Base-by-base conservation (phyloP, 2,113 vertebrate species). In the Silurus meridionalis region DNA sequence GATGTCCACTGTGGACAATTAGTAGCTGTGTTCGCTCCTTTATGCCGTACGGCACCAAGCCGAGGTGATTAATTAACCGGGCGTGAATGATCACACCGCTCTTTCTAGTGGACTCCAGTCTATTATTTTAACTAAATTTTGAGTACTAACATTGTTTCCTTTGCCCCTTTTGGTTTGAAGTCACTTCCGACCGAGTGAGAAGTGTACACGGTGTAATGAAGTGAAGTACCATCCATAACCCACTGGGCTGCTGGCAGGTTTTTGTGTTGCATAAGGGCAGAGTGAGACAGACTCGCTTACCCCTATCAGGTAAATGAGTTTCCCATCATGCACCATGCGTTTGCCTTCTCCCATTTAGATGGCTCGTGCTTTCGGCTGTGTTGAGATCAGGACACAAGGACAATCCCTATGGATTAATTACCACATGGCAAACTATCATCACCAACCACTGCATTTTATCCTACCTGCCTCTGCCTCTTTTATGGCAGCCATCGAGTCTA, bases 51-150 rank as follows among this genome's bases (percentile, higher is more conserved):
- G 84, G 84, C 84, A 80, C 88, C 58, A 83, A 83, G 83, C 83
- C 60, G 55, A 21, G 58, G 67, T 90, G 89, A 92, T 92, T 92
- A 91, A 92, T 92, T 91, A 90, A 72, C 61, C 25, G 11, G 82
- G 84, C 82, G 84, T 75, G 83, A 90, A 90, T 83, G 79, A 88
- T 87, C 23, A 19, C 8, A 28, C 69, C 15, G 28, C 67, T 72
- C 21, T 89, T 77, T 50, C 78, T 85, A 83, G 75, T 77, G 80
- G 58, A 63, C 86, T 69, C 74, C 37, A 23, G n/a, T 86, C 74
- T 78, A 82, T 66, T 85, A 75, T 84, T 86, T 67, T 14, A 74
- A 71, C 19, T 66, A 50, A 82, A 71, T 86, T 77, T 74, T 67
- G 84, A 85, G 84, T 85, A 90, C 83, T 87, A 89, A 82, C 85